These are phyloP conservation scores for Xyrichtys novacula DNA, from an alignment of 2,797 vertebrate genomes.

Conservation along the genomic window DNA sequence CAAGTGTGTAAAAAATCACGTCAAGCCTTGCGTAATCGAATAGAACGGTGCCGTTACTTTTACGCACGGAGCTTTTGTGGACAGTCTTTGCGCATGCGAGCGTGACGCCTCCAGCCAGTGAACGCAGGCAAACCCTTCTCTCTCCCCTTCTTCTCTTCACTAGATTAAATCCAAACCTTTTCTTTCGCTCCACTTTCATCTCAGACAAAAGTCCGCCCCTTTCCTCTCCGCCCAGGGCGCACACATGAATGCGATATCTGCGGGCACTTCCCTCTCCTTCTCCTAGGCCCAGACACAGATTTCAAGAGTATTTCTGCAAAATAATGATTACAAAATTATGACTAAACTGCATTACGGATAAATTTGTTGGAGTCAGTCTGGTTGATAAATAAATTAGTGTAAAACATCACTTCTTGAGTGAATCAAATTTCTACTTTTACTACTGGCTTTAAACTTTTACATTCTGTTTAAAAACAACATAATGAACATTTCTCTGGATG, in stretches of 20 bases:
- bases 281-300: constrained; percentile 45
- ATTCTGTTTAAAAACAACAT: too few relatives aligned
- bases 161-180: constrained; percentile 97
- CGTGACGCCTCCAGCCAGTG: constrained; percentile 76
- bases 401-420: too few relatives aligned
- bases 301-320: background rate
- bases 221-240: constrained; percentile 89
- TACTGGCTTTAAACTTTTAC: too few relatives aligned
- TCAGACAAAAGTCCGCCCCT: constrained; percentile 90
- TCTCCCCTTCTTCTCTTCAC: constrained; percentile 75
- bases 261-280: constrained; percentile 75
- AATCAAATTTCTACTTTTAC: too few relatives aligned
- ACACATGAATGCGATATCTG: constrained; percentile 92
- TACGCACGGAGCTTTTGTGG: constrained; percentile 70
- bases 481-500: too few relatives aligned
- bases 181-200: constrained; percentile 97
- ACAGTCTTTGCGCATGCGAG: constrained; percentile 87
- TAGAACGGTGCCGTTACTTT: constrained; percentile 43
- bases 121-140: constrained; percentile 85
- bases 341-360: rapidly evolving
- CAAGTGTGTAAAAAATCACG: constrained; percentile 17
- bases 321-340: background rate
- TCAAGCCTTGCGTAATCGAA: constrained; percentile 13
- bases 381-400: background rate
- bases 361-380: background rate